These are phyloP conservation scores for Lophius americanus DNA, from an alignment of 2,797 vertebrate species.

Conservation along the genomic window DNA sequence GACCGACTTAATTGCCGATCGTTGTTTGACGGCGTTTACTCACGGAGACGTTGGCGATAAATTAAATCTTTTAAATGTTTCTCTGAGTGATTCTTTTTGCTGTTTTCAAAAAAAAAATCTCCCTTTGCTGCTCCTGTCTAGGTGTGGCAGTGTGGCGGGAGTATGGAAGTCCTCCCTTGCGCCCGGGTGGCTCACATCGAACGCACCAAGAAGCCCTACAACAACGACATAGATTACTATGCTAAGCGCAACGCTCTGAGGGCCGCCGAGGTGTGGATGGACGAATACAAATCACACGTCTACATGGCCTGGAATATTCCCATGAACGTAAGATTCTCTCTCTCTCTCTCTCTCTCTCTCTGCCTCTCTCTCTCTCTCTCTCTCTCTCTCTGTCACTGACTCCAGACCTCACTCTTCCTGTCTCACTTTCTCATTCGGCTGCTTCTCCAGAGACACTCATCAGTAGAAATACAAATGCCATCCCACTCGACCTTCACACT, in stretches of 20 bases:
- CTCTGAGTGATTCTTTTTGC: neutral
- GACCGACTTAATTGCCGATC: too few species aligned
- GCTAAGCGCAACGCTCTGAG: slow-evolving; percentile 95
- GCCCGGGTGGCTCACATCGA: slow-evolving; percentile 97
- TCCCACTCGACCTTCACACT: slow-evolving; percentile 70
- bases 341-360: slow-evolving; percentile 11
- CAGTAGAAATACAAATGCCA: slow-evolving; percentile 72
- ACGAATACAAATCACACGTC: slow-evolving; percentile 96
- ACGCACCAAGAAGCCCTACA: slow-evolving; percentile 97
- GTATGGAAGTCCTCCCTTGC: slow-evolving; percentile 98
- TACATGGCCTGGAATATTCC: slow-evolving; percentile 99
- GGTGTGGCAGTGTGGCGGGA: slow-evolving; percentile 99
- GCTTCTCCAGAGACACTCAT: slow-evolving; percentile 39
- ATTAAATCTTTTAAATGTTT: too few species aligned
- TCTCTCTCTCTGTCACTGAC: slow-evolving; percentile 3
- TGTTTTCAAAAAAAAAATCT: neutral
- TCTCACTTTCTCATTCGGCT: slow-evolving; percentile 47
- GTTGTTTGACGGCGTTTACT: too few species aligned
- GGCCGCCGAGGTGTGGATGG: slow-evolving; percentile 98
- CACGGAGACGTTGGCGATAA: too few species aligned
- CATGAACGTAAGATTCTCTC: slow-evolving; percentile 88
- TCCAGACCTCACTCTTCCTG: slow-evolving; percentile 14
- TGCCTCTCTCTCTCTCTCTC: slow-evolving; percentile 15
- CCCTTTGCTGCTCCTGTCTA: slow-evolving; percentile 59
- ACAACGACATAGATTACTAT: slow-evolving; percentile 98